Evolutionary conservation across 2,113 vertebrate genomes (phyloP), one percentile per base, ranked within the genome.

Genomic region (Mystacornis crossleyi): DNA sequence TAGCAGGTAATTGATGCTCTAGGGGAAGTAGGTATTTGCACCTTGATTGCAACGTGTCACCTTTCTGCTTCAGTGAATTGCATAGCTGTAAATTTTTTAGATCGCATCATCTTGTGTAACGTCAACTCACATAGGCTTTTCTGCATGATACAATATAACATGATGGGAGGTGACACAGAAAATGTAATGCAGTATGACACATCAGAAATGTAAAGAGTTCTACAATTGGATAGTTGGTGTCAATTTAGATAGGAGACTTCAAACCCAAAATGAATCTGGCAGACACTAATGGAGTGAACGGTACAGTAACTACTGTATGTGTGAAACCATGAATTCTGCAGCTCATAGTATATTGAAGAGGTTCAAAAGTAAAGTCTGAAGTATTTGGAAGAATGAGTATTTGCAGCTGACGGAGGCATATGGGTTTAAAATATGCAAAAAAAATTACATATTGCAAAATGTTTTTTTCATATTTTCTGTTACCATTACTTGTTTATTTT

Each of bases 131-230:
- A 96, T 77, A 96, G 97, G 70, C 34, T 96, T 96, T 95, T 94
- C 91, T 93, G 67, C 81, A 70, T 92, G 95, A 96, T 93, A 97
- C 90, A 96, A 95, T 96, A 65, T 67, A 96, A 94, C 48, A n/a
- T 92, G 97, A 98, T 97, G 92, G 92, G 95, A 96, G 86, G 89
- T 95, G 96, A 97, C 95, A 96, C 88, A 94, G 96, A 86, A 97
- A 97, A 93, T 96, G 61, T 97, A 97, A 98, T 97, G 95, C 67
- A 86, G 71, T 97, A 73, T 97, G 98, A 98, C 96, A 98, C 81
- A 89, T 96, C 72, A 95, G 94, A 92, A 98, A 98, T 89, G 67
- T 85, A 97, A 97, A 97, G 69, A 61, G 86, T 96, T 86, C 86
- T 95, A 81, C 89, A 95, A 81, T 84, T 97, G 95, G 87, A 81